Evolutionary conservation across 2,113 vertebrate species (phyloP), one percentile per base, ranked within the genome.

Genomic region (Columba janthina): DNA sequence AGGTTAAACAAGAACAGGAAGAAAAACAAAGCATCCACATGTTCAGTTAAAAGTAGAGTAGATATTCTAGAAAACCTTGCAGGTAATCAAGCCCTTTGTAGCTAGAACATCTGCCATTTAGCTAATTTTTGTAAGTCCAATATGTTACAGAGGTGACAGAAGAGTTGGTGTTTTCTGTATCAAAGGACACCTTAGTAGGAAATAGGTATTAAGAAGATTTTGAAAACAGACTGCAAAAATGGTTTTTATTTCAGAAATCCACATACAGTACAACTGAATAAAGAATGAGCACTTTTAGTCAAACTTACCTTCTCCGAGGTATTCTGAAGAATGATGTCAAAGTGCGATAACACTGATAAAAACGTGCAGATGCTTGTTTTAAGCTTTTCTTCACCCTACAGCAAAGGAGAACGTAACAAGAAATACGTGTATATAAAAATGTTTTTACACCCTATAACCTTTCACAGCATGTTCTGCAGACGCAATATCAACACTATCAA

Each of bases 301-400:
- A 71, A 84, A 80, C 92, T 90, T 92, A 98, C 99, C 97, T 99
- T 98, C 72, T 99, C 98, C 21, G 97, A 85, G 34, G 98, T 95
- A 56, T 98, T 98, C 42, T 99, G 97, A 91, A 98, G 84, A 88
- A 99, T 91, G 77, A 98, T 62, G 34, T 97, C 98, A 60, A 99
- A 98, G 97, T 99, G 99, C 7, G 99, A 97, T 71, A 99, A 96
- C 79, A 99, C 98, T 44, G 99, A 99, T 62, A 99, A 97, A 97
- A 99, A 99, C 0, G 99, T 99, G 93, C 99, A 99, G 94, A 99
- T 94, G 83, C 99, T 99, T 2, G 98, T 99, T 97, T 99, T 99
- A 77, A 98, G 98, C 86, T 98, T 98, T 76, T 99, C 99, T 82
- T 99, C 98, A 96, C 98, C 98, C 99, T 99, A 94, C 31, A 95